Conservation (phyloP, 2,113 vertebrate genomes). For the Python bivittatus region DNA sequence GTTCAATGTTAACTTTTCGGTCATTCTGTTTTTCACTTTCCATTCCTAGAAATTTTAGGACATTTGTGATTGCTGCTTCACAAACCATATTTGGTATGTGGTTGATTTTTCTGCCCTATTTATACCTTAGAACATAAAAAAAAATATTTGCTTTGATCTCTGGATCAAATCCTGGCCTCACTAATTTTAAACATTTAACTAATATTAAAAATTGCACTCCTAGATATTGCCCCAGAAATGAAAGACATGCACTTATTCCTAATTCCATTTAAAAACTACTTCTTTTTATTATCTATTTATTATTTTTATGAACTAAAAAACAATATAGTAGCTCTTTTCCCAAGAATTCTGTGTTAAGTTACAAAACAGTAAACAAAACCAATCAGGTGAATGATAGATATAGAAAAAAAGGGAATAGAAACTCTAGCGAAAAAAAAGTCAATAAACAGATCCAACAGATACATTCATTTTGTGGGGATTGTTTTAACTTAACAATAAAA, state of each 20-base stretch:
- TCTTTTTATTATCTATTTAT: neutral
- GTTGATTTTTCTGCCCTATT: neutral
- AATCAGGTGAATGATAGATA: neutral
- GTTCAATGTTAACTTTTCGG: neutral
- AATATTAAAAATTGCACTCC: neutral
- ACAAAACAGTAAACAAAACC: neutral
- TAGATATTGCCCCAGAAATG: neutral
- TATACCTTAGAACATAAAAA: neutral
- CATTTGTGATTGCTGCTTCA: conserved; percentile 16
- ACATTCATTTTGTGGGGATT: neutral
- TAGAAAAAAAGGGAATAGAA: neutral
- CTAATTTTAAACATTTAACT: neutral
- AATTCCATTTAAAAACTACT: neutral
- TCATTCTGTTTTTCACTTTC: neutral
- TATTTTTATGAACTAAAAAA: neutral
- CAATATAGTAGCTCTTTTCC: neutral
- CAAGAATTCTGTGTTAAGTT: neutral
- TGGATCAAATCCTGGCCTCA: neutral
- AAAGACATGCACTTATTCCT: neutral
- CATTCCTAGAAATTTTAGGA: conserved; percentile 5
- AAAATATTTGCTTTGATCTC: neutral
- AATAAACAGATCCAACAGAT: neutral
- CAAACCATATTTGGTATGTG: neutral
- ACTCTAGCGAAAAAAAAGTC: neutral
- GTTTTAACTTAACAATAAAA: neutral